phyloP scores from a whole-genome alignment of 2,113 vertebrate genomes.

The Scatophagus argus region DNA sequence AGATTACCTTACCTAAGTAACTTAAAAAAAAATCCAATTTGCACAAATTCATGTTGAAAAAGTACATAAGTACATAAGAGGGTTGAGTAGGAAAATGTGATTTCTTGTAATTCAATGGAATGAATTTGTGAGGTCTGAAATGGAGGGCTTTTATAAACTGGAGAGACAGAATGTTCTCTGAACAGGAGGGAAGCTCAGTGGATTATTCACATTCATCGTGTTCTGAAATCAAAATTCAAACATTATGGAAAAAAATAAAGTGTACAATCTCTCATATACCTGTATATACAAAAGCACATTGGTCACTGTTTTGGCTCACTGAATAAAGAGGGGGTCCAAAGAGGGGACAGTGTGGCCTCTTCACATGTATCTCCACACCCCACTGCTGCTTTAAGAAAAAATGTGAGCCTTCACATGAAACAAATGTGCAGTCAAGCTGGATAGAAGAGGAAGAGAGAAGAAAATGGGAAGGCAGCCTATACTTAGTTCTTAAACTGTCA shows the following conservation, averaged over 20 bases:
- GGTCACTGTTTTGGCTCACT: background rate
- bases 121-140: constrained; percentile 27
- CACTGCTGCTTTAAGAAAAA: constrained; percentile 24
- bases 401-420: constrained; percentile 18
- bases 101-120: constrained; percentile 49
- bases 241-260: background rate
- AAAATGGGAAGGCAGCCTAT: constrained; percentile 42
- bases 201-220: constrained; percentile 1
- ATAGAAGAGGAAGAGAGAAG: constrained; percentile 18
- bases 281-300: background rate
- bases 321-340: background rate
- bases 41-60: constrained; percentile 24
- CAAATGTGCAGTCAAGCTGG: constrained; percentile 39
- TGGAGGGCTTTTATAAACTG: constrained; percentile 18
- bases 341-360: constrained; percentile 7
- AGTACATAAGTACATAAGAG: constrained; percentile 36
- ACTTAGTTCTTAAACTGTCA: constrained; percentile 64
- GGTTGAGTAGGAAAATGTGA: constrained; percentile 35
- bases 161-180: constrained; percentile 20
- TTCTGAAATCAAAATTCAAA: background rate
- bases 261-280: background rate
- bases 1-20: constrained; percentile 23
- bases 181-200: background rate
- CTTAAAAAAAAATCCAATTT: constrained; percentile 64
- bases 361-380: background rate